phyloP scores from a whole-genome alignment of 92 coral and sea anemone species.

The Anthopleura xanthogrammica region DNA sequence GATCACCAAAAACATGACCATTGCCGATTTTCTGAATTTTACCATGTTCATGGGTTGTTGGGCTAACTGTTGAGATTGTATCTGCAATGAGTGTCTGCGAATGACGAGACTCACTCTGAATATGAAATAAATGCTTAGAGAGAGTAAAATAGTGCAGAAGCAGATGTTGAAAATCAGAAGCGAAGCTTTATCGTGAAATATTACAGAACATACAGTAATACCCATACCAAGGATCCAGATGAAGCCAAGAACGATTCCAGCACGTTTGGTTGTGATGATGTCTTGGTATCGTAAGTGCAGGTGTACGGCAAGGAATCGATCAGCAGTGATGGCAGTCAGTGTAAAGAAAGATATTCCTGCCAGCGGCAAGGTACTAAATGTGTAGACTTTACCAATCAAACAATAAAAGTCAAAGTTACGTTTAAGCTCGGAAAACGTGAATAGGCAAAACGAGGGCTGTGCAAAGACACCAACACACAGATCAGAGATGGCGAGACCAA shows the following conservation, averaged over 20 bases:
- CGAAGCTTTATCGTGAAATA: neutral
- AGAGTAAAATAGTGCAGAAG: neutral
- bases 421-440: too few relatives aligned
- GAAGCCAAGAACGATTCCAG: neutral
- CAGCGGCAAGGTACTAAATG: neutral
- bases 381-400: neutral
- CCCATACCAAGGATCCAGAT: neutral
- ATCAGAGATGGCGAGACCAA: too few relatives aligned
- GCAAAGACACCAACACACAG: too few relatives aligned
- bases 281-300: too few relatives aligned
- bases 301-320: neutral
- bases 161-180: neutral
- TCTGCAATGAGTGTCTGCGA: constrained; percentile 22
- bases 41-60: constrained; percentile 11
- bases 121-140: neutral
- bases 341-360: neutral
- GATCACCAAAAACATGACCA: neutral
- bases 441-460: too few relatives aligned
- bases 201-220: too few relatives aligned
- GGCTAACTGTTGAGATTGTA: constrained; percentile 16
- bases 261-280: too few relatives aligned
- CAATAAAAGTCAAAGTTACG: too few relatives aligned
- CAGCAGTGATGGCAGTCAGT: constrained; percentile 7
- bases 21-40: constrained; percentile 3
- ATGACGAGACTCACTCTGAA: neutral